Base-by-base conservation (phyloP, 2,888 invertebrate genomes). In the Galeruca laticollis region DNA sequence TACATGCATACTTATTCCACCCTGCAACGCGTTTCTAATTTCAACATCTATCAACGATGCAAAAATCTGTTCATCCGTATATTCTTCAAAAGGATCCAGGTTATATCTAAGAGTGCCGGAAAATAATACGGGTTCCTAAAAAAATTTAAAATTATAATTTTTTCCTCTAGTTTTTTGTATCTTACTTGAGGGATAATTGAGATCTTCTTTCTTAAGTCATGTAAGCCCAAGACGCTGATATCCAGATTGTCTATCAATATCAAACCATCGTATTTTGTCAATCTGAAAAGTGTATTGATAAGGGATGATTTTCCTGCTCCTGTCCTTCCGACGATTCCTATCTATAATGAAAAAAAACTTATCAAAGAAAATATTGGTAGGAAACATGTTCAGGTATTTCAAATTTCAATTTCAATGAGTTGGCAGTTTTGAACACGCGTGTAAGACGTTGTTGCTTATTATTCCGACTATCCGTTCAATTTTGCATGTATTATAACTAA, bases 91-190 rank as follows among this genome's bases (percentile, higher is more conserved):
- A 0, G 92, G 92, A 83, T 92, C 92, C 69, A 93, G 82, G 82
- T 92, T 92, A 69, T 88, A 87, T 43, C 92, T 84, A 60, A 93
- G 81, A 0, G 90, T 89, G 18, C 90, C 91, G 20, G 89, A 88
- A 82, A 92, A 92, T 20, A 92, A 80, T 9, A 91, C 88, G 0
- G 92, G 92, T 78, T 92, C 91, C 83, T 84, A 70, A 67, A 76
- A 68, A 47, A 47, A 33, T 15, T 13, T n/a, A 8, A 15, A 56
- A 33, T 13, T 10, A 15, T 51, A 33, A n/a, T 47, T 49, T 47
- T 60, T 0, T n/a, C 63, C 15, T 18, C 15, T 43, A 8, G 21
- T 18, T 20, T 13, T 13, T 5, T 31, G 63, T 21, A 40, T 9
- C 35, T 60, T 69, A 83, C 85, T 76, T 90, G 91, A 10, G 91